Conservation (phyloP, 2,113 vertebrate genomes). For the Psilopsiagon aurifrons region DNA sequence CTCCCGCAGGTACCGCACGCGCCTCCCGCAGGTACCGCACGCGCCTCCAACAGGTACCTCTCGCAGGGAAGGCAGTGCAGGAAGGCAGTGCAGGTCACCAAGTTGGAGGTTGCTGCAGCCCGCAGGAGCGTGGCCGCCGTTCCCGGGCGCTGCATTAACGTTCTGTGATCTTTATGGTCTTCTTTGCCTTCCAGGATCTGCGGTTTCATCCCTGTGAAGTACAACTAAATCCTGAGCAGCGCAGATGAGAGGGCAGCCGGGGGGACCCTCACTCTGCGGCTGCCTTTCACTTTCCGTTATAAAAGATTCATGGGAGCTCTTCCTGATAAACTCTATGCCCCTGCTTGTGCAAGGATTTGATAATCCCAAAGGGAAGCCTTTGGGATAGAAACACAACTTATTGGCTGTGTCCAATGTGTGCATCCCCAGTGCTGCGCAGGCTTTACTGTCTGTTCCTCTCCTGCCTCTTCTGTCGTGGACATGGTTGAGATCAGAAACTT, state of each 20-base stretch:
- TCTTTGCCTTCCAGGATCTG: neutral
- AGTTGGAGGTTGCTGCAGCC: slow-evolving; percentile 15
- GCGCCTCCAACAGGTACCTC: too few relatives aligned
- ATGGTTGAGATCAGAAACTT: neutral
- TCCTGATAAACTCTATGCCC: neutral
- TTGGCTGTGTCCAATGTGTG: neutral
- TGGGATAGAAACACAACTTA: neutral
- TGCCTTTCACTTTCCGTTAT: neutral
- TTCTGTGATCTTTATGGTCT: neutral
- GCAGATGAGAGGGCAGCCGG: neutral
- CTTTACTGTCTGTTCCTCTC: neutral
- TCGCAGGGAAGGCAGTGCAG: neutral
- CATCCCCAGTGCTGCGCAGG: accelerated
- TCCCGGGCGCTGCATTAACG: accelerated
- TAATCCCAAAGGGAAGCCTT: neutral
- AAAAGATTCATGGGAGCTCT: slow-evolving; percentile 3
- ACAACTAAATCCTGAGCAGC: neutral
- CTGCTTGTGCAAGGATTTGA: slow-evolving; percentile 32
- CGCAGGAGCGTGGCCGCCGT: accelerated
- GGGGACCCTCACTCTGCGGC: neutral
- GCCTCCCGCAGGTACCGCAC: too few relatives aligned
- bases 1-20: too few relatives aligned
- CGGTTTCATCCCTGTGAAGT: neutral
- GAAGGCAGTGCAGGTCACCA: neutral
- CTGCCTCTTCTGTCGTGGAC: neutral